Percentiles rank a stretch among this genome's conserved stretches.
These are phyloP conservation scores for Ostrea denselamellosa DNA, from an alignment of 1,140 invertebrate genomes.

Conservation along the genomic window DNA sequence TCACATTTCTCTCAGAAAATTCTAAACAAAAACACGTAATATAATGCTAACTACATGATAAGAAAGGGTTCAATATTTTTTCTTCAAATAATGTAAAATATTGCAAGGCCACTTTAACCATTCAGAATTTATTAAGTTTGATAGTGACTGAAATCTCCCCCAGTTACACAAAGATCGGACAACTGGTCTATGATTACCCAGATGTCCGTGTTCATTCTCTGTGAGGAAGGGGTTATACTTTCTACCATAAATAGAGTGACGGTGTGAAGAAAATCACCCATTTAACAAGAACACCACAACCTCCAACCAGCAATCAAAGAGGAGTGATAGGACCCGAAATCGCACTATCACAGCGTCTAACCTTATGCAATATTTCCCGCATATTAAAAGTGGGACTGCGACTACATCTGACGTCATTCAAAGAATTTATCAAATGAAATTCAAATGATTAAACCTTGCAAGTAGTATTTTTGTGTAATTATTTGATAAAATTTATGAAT, in stretches of 20 bases:
- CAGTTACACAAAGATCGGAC: neutral
- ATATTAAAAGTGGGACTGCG: too few relatives aligned
- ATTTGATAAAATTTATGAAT: too few relatives aligned
- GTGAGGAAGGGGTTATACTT: conserved; percentile 12
- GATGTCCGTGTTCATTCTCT: neutral
- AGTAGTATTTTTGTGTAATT: too few relatives aligned
- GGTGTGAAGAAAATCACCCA: conserved; percentile 23
- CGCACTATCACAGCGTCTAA: neutral
- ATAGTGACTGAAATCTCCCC: neutral
- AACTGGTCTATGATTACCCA: conserved; percentile 15
- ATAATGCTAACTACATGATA: too few relatives aligned
- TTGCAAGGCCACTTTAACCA: too few relatives aligned
- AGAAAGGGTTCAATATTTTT: too few relatives aligned
- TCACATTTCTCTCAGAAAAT: too few relatives aligned
- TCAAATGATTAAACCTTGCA: too few relatives aligned
- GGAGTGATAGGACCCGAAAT: neutral
- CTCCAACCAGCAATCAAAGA: neutral
- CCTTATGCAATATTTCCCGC: neutral
- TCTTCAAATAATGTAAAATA: too few relatives aligned
- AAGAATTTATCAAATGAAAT: too few relatives aligned
- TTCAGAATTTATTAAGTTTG: neutral
- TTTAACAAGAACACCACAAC: neutral
- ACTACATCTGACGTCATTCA: too few relatives aligned
- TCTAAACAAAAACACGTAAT: too few relatives aligned
- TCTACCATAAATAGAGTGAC: conserved; percentile 7